These are phyloP conservation scores for Saturnia japonica DNA, from an alignment of 2,888 invertebrate species.

Conservation along the genomic window DNA sequence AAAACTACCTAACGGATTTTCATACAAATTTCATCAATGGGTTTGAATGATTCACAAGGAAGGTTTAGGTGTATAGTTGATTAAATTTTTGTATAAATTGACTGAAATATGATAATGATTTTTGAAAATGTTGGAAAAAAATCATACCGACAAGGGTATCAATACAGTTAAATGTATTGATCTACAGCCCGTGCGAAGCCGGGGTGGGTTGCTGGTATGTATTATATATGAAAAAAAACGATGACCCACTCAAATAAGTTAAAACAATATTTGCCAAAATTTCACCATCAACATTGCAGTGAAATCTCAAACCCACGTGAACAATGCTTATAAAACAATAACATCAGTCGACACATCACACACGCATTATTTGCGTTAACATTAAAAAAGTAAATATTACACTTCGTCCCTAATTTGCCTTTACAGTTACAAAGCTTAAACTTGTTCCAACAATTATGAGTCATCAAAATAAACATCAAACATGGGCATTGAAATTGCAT, in stretches of 20 bases:
- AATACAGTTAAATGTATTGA: too few species aligned
- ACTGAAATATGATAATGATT: too few species aligned
- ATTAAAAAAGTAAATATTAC: slow-evolving; percentile 21
- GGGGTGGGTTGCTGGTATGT: too few species aligned
- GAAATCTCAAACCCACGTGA: slow-evolving; percentile 5
- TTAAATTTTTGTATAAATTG: too few species aligned
- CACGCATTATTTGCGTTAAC: slow-evolving; percentile 6
- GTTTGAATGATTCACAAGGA: too few species aligned
- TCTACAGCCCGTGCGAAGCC: too few species aligned
- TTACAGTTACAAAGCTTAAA: slow-evolving; percentile 14
- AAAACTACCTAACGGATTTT: too few species aligned
- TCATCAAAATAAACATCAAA: background rate
- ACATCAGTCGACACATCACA: slow-evolving; percentile 14
- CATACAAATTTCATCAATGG: too few species aligned
- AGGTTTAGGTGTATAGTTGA: too few species aligned
- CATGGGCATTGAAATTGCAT: background rate
- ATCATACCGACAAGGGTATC: too few species aligned
- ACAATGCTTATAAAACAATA: slow-evolving; percentile 12
- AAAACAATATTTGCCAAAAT: slow-evolving; percentile 10
- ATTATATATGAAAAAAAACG: background rate
- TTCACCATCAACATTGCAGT: slow-evolving; percentile 6
- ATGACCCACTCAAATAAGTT: slow-evolving; percentile 2
- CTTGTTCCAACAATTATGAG: slow-evolving; percentile 17
- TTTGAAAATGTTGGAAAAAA: too few species aligned
- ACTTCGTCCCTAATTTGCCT: slow-evolving; percentile 21